These are phyloP conservation scores for Buceros bicornis DNA, from an alignment of 2,797 vertebrate genomes.

Conservation along the genomic window DNA sequence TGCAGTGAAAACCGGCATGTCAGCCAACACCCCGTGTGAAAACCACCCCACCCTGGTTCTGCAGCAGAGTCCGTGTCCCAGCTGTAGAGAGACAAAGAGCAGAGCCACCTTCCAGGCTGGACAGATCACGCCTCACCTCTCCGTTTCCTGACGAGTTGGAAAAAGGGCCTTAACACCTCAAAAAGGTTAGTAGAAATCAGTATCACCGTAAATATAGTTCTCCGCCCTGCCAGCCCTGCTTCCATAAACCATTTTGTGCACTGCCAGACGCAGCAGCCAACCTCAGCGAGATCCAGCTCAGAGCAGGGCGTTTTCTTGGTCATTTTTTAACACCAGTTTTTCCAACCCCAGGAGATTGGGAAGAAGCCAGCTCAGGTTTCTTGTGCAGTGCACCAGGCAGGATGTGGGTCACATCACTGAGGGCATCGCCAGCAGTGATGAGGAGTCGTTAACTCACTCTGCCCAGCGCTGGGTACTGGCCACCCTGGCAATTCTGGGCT, in stretches of 20 bases:
- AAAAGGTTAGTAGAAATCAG: accelerated
- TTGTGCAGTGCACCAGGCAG: not conserved
- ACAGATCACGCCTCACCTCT: not conserved
- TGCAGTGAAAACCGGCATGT: accelerated
- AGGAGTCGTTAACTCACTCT: no score
- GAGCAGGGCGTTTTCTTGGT: no score
- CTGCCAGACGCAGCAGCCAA: not conserved
- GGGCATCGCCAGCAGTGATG: no score
- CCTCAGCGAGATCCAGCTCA: not conserved
- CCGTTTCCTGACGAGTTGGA: accelerated
- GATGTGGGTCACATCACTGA: no score
- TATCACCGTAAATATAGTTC: no score
- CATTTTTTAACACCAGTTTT: not conserved
- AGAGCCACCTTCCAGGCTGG: not conserved
- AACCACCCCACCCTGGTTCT: not conserved
- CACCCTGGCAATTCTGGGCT: no score
- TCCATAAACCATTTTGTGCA: not conserved
- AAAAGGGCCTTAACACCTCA: accelerated
- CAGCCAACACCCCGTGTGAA: not conserved
- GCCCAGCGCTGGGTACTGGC: no score
- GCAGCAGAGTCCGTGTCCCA: not conserved
- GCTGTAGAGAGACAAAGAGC: accelerated
- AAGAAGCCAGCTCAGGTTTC: not conserved
- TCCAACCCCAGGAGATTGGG: not conserved
- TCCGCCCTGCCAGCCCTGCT: not conserved